phyloP scores from a whole-genome alignment of 1,140 invertebrate species.

The Harlomillsia oculata region DNA sequence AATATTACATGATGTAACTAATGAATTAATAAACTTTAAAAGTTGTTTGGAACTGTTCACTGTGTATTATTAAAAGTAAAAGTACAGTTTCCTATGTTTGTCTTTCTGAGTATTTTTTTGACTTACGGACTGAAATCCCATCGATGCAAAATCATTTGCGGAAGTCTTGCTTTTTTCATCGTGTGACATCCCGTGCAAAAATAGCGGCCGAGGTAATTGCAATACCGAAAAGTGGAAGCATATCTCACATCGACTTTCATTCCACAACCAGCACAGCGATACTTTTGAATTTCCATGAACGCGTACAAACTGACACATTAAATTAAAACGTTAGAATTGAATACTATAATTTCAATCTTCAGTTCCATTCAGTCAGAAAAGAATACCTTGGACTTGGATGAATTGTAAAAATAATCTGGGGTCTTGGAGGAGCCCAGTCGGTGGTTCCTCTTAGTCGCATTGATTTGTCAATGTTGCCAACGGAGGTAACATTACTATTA shows the following conservation, averaged over 20 bases:
- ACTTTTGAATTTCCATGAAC: slow-evolving; percentile 65
- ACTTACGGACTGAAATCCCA: slow-evolving; percentile 60
- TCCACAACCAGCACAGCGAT: slow-evolving; percentile 69
- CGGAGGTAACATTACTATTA: background rate
- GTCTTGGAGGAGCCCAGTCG: slow-evolving; percentile 74
- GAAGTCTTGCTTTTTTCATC: slow-evolving; percentile 63
- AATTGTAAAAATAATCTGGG: slow-evolving; percentile 73
- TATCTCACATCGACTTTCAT: slow-evolving; percentile 63
- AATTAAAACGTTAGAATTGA: slow-evolving; percentile 20
- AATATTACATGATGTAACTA: no score
- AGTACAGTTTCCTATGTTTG: background rate
- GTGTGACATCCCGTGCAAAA: slow-evolving; percentile 82
- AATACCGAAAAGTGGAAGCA: slow-evolving; percentile 63
- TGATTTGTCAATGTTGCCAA: slow-evolving; percentile 37
- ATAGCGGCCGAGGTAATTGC: slow-evolving; percentile 75
- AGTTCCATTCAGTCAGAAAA: no score
- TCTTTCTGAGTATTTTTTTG: background rate
- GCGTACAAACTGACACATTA: slow-evolving; percentile 49
- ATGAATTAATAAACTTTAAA: no score
- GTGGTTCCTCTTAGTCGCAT: slow-evolving; percentile 58
- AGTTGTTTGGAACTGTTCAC: no score
- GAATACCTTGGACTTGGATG: slow-evolving; percentile 60
- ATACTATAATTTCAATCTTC: background rate
- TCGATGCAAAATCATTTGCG: slow-evolving; percentile 61
- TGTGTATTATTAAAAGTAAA: slow-evolving; percentile 17